A percentile compares a stretch with the other conserved stretches of the same genome.
These are phyloP conservation scores for Pluvialis apricaria DNA, from an alignment of 2,113 vertebrate genomes.

Conservation along the genomic window DNA sequence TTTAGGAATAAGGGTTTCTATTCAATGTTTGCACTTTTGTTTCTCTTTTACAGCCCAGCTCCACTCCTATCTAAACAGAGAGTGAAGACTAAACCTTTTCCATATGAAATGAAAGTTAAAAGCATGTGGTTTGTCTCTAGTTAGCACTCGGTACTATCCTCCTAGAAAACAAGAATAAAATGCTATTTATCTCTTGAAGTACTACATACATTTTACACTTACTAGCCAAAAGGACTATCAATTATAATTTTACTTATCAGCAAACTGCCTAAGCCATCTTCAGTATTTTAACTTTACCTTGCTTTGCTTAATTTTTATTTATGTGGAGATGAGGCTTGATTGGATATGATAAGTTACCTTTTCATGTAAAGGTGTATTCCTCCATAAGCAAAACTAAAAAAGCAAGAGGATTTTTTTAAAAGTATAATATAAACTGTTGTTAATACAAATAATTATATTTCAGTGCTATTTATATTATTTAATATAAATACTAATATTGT, in stretches of 20 bases:
- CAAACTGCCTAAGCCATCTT: constrained; percentile 6
- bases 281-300: constrained; percentile 4
- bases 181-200: neutral
- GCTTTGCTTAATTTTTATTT: constrained; percentile 11
- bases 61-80: neutral
- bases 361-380: neutral
- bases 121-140: neutral
- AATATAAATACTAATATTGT: neutral
- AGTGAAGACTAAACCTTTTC: neutral
- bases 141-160: neutral
- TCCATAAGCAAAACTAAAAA: neutral
- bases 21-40: neutral
- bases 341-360: neutral
- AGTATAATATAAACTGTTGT: neutral
- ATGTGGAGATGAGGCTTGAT: neutral
- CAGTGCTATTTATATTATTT: neutral
- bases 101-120: neutral
- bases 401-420: neutral
- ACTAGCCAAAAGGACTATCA: neutral
- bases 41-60: neutral
- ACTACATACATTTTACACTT: neutral
- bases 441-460: neutral
- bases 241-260: constrained; percentile 31
- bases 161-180: neutral
- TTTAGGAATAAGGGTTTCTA: neutral